Base-by-base conservation (phyloP, 64 coral and sea anemone species). In the Acropora tenuis region DNA sequence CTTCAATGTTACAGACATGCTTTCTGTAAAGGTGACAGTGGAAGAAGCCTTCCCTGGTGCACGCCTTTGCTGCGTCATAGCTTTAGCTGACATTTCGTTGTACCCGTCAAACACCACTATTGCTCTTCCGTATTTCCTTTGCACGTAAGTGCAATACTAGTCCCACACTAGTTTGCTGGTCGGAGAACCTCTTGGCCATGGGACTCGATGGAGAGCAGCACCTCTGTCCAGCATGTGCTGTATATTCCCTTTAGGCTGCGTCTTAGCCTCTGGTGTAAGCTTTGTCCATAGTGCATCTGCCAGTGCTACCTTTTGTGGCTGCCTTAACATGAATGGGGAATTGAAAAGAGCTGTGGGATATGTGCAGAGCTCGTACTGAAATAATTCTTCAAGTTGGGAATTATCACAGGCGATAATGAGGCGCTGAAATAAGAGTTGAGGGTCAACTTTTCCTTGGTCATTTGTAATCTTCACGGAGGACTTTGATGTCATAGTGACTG, bases 191-290 rank as follows among this genome's bases (percentile, higher is more conserved):
- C 75, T 83, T 17, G 94, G 94, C 90, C 94, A 96, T 9, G 86
- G 60, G 42, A 79, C 43, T 80, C 87, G 76, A 58, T 96, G 90
- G 40, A 96, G 60, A 41, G 90, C 48, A 20, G 90, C 90, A 42
- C 94, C 94, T 69, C 90, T 90, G 47, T 96, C 90, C 79, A 93
- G 16, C 40, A 96, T 87, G 47, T 86, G 90, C 18, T 96, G 79
- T 6, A 83, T 73, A 50, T 83, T 71, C 45, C 45, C 57, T 63
- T 87, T 43, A 50, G 85, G 20, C 73, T 50, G 74, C 78, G 75
- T 63, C 76, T 90, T 50, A 48, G 80, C 88, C 45, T 86, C 74
- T 63, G 50, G 65, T 63, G 30, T 30, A 30, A 30, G 30, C 30
- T 30, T 30, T 30, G 30, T 30, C 30, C 30, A 30, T 30, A 30